Evolutionary conservation across 2,797 vertebrate species (phyloP).

Genomic region (Crenichthys baileyi): DNA sequence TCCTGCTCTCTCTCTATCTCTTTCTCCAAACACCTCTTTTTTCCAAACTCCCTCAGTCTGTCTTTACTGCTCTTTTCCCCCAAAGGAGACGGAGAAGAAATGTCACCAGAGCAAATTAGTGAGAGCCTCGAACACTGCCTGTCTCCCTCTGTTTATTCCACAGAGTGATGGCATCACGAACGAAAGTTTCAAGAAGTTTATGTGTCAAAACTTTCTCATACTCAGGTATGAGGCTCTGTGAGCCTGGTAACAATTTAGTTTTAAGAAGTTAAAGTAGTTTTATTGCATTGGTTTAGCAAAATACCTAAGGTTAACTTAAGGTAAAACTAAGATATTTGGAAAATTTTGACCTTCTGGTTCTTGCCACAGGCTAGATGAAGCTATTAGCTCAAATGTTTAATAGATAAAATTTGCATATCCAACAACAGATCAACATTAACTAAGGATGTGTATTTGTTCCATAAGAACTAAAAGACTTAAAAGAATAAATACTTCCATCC

Average conservation of each 20-base stretch:
- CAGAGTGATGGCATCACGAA: slow-evolving; percentile 60
- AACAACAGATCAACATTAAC: neutral
- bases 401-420: neutral
- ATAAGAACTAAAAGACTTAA: neutral
- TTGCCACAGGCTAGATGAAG: neutral
- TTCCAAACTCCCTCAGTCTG: slow-evolving; percentile 44
- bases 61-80: slow-evolving; percentile 68
- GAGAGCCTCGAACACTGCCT: slow-evolving; percentile 70
- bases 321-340: neutral
- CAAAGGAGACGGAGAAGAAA: slow-evolving; percentile 69
- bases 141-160: slow-evolving; percentile 60
- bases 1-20: slow-evolving; percentile 25
- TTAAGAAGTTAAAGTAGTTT: neutral
- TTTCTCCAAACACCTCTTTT: slow-evolving; percentile 49
- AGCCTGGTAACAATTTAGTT: slow-evolving; percentile 4
- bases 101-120: slow-evolving; percentile 78
- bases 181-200: slow-evolving; percentile 60
- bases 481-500: no score
- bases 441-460: neutral
- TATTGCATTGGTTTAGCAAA: neutral
- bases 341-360: neutral
- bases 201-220: slow-evolving; percentile 60
- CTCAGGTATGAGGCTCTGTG: slow-evolving; percentile 36
- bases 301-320: neutral
- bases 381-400: neutral